A percentile compares a stretch with the other conserved stretches of the same genome.
Conservation (phyloP, 1,140 invertebrate genomes). For the Asobara japonica region DNA sequence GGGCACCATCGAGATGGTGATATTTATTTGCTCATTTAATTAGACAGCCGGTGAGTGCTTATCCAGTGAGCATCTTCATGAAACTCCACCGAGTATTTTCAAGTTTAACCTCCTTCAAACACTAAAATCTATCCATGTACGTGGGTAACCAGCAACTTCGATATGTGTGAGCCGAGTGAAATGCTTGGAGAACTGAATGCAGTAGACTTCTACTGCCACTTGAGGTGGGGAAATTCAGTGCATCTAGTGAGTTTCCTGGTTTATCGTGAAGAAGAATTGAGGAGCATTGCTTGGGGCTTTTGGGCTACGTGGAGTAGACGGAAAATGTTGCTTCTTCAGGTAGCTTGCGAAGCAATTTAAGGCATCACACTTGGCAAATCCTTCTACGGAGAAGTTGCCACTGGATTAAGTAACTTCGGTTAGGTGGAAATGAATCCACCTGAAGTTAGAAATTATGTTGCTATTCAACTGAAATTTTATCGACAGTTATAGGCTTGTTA, state of each 20-base stretch:
- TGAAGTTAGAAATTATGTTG: conserved; percentile 30
- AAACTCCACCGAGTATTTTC: conserved; percentile 25
- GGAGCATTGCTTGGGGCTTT: not conserved
- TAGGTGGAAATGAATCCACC: not conserved
- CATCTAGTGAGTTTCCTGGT: not conserved
- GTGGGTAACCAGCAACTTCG: not conserved
- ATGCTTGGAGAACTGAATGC: conserved; percentile 27
- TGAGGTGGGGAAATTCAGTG: not conserved
- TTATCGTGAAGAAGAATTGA: not conserved
- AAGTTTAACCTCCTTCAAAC: conserved; percentile 27
- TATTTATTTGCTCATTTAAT: conserved; percentile 45
- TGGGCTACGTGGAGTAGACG: conserved; percentile 8
- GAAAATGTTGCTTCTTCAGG: conserved; percentile 21
- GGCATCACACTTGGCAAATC: conserved; percentile 33
- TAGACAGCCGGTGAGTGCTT: conserved; percentile 39
- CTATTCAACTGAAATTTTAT: too few species aligned
- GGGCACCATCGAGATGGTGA: conserved; percentile 26
- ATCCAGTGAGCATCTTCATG: conserved; percentile 37
- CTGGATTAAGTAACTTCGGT: not conserved
- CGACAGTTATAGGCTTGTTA: too few species aligned
- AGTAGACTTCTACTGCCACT: not conserved
- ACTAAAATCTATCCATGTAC: not conserved
- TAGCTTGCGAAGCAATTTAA: conserved; percentile 37
- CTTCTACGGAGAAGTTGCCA: conserved; percentile 8
- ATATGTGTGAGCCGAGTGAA: conserved; percentile 2